Evolutionary conservation across 2,888 invertebrate species (phyloP).

Genomic region (Serripes groenlandicus): DNA sequence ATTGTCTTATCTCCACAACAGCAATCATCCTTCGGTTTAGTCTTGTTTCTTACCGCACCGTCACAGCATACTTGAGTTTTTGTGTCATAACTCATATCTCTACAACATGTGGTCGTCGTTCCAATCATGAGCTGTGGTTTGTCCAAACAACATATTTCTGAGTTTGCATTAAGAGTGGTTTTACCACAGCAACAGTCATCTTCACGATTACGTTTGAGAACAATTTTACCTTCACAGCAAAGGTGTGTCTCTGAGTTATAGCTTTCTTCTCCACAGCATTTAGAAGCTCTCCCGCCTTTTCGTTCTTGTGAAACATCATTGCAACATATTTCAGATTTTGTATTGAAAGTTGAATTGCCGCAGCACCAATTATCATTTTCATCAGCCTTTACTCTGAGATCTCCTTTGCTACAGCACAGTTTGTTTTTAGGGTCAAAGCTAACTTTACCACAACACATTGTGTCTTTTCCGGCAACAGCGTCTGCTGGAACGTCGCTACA

Average conservation of each 20-base stretch:
- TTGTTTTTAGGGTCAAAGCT: constrained; percentile 42
- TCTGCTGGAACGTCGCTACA: constrained; percentile 41
- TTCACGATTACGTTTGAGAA: constrained; percentile 10
- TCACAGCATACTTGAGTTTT: constrained; percentile 51
- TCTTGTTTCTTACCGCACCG: constrained; percentile 38
- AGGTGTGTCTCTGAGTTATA: constrained; percentile 37
- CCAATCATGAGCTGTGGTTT: constrained; percentile 18
- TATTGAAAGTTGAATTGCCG: constrained; percentile 47
- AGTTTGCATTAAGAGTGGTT: constrained; percentile 26
- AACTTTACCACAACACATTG: constrained; percentile 46
- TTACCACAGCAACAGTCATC: constrained; percentile 51
- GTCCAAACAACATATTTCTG: constrained; percentile 36
- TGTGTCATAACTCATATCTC: constrained; percentile 48
- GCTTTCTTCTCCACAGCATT: constrained; percentile 45
- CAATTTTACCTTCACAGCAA: constrained; percentile 34
- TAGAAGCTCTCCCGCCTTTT: constrained; percentile 38
- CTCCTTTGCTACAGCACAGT: constrained; percentile 43
- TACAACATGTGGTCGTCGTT: constrained; percentile 44
- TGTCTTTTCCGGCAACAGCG: constrained; percentile 43
- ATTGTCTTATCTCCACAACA: constrained; percentile 58
- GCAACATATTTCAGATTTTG: constrained; percentile 42
- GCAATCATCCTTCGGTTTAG: constrained; percentile 39
- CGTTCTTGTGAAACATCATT: constrained; percentile 36
- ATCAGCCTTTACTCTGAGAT: constrained; percentile 32
- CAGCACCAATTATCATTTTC: constrained; percentile 41